phyloP scores from a whole-genome alignment of 2,797 vertebrate species.

The Picus viridis region DNA sequence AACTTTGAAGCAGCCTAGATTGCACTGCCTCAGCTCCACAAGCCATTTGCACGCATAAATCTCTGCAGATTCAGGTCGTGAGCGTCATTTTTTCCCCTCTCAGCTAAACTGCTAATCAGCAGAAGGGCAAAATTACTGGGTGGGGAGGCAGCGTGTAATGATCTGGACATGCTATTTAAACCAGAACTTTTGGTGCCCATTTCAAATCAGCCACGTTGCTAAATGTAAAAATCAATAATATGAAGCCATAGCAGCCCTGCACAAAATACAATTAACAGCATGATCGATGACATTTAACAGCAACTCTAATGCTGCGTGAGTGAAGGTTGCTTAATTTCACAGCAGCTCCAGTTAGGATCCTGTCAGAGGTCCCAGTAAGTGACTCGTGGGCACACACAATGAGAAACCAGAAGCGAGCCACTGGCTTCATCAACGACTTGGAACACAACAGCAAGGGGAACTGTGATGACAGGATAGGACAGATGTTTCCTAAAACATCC shows the following conservation, averaged over 20 bases:
- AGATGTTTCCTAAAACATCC: background rate
- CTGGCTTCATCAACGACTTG: background rate
- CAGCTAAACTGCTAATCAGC: background rate
- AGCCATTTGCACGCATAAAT: background rate
- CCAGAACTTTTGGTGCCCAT: background rate
- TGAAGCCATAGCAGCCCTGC: background rate
- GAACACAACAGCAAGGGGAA: background rate
- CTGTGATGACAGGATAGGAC: background rate
- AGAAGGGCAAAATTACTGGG: background rate
- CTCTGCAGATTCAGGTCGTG: background rate
- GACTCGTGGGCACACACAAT: accelerated
- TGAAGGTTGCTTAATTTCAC: background rate
- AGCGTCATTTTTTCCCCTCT: background rate
- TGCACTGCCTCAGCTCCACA: background rate
- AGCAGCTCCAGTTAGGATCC: accelerated
- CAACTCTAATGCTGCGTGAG: accelerated
- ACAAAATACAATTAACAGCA: background rate
- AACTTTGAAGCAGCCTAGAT: background rate
- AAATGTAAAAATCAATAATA: background rate
- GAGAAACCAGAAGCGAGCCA: background rate
- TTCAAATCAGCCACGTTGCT: background rate
- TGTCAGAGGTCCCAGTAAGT: accelerated
- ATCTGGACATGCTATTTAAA: background rate
- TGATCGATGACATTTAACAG: background rate
- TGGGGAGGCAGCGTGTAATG: background rate